Conservation (phyloP, 1,140 invertebrate genomes). For the Sycobia sp. region DNA sequence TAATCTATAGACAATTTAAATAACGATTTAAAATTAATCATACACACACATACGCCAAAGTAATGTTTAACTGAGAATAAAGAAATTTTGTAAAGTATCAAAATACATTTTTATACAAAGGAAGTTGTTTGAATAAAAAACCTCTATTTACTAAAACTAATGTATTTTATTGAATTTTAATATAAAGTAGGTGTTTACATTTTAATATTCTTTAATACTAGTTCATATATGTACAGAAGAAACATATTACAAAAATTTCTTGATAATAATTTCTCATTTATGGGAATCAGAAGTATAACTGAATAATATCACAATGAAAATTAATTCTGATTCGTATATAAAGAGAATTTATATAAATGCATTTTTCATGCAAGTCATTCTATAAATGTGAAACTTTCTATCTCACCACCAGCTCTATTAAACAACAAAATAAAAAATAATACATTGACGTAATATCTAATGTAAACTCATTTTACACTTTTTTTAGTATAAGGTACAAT, state of each 20-base stretch:
- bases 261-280: no score
- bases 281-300: no score
- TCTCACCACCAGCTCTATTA: neutral
- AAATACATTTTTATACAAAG: slow-evolving; percentile 26
- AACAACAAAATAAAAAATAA: slow-evolving; percentile 6
- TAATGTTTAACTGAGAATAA: slow-evolving; percentile 23
- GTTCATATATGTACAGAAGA: neutral
- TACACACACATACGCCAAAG: slow-evolving; percentile 21
- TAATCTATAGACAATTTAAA: no score
- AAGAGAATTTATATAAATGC: neutral
- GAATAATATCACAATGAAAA: no score
- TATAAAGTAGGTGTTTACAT: neutral
- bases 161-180: neutral
- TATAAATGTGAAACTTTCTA: neutral
- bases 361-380: neutral
- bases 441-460: no score
- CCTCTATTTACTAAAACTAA: slow-evolving; percentile 9
- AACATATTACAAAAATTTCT: neutral
- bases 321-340: no score
- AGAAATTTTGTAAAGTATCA: slow-evolving; percentile 25
- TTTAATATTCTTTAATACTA: neutral
- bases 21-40: no score
- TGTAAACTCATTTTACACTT: slow-evolving; percentile 12
- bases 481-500: slow-evolving; percentile 10
- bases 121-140: neutral